Conservation (phyloP, 2,113 vertebrate genomes). For the Azemiops feae region DNA sequence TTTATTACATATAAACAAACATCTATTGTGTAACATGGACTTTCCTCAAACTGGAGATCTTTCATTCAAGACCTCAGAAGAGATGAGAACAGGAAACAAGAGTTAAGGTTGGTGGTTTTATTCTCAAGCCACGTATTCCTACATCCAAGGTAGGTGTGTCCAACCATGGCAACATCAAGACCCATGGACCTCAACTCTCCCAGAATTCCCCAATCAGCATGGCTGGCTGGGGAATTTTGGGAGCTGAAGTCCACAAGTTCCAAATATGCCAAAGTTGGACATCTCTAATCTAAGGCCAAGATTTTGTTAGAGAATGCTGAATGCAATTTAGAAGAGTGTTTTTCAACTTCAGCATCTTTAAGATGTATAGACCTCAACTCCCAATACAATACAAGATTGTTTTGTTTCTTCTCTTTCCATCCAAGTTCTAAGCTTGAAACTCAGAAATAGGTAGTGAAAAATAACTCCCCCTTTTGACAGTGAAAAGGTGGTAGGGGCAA, state of each 20-base stretch:
- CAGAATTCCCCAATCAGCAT: neutral
- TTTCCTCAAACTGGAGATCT: neutral
- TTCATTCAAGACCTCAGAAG: neutral
- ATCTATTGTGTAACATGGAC: neutral
- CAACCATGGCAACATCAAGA: neutral
- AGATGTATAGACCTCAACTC: neutral
- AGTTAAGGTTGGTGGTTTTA: neutral
- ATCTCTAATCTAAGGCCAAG: neutral
- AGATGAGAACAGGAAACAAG: neutral
- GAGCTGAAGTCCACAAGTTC: neutral
- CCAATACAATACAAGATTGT: neutral
- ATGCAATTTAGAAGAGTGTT: neutral
- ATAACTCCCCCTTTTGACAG: too few species aligned
- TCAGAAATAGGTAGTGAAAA: too few species aligned
- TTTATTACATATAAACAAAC: conserved; percentile 41
- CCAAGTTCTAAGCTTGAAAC: too few species aligned
- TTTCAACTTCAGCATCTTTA: neutral
- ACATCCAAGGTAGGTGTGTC: neutral
- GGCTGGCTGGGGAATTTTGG: neutral
- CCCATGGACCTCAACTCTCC: neutral
- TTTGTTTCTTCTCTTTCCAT: too few species aligned
- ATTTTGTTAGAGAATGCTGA: neutral
- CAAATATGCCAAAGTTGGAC: neutral
- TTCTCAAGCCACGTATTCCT: too few species aligned
- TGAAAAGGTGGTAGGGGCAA: too few species aligned